Evolutionary conservation across 2,113 vertebrate genomes (phyloP).

Genomic region (Cervus canadensis): DNA sequence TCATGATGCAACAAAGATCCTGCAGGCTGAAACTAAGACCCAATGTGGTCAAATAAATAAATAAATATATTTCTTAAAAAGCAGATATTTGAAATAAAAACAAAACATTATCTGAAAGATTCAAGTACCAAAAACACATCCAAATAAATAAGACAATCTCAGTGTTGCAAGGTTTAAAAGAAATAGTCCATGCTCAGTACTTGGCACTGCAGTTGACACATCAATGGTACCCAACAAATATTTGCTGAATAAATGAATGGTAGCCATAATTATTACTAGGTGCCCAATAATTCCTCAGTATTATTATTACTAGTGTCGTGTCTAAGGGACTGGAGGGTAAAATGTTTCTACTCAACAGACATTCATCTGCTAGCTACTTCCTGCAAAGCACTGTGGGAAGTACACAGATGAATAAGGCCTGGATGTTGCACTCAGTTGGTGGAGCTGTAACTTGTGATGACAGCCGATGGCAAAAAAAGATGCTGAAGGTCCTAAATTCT

Average conservation of each 20-base stretch:
- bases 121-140: neutral
- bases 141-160: constrained; percentile 19
- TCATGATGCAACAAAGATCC: neutral
- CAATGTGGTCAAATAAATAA: neutral
- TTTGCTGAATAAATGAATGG: neutral
- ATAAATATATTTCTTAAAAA: neutral
- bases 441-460: neutral
- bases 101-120: neutral
- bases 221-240: neutral
- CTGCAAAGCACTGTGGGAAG: neutral
- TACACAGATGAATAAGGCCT: neutral
- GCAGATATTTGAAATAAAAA: neutral
- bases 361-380: neutral
- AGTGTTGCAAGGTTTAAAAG: neutral
- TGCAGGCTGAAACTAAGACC: neutral
- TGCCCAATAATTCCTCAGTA: neutral
- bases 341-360: neutral
- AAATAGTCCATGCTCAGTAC: neutral
- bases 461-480: neutral
- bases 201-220: neutral
- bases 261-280: neutral
- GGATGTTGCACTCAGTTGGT: neutral
- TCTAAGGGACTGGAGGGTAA: neutral
- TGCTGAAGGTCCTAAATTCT: neutral
- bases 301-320: neutral